Conservation (phyloP, 92 coral and sea anemone species). For the Muricea muricata region DNA sequence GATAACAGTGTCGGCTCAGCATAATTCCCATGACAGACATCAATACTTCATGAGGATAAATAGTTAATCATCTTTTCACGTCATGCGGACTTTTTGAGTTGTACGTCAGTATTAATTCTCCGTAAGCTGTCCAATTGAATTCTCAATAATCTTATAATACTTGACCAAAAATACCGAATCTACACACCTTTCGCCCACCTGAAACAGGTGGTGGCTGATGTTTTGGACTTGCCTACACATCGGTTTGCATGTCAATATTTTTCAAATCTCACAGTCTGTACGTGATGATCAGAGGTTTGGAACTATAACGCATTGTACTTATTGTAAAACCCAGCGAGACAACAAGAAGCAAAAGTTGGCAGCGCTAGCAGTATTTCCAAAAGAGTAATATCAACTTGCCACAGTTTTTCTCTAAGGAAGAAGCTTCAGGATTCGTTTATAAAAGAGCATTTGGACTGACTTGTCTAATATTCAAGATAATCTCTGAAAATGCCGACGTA, state of each 20-base stretch:
- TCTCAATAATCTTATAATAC: not conserved
- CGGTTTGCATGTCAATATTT: not conserved
- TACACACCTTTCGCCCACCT: slow-evolving; percentile 14
- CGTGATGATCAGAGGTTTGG: no score
- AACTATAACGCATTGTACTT: no score
- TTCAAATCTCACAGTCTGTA: not conserved
- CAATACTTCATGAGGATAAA: slow-evolving; percentile 10
- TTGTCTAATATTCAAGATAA: no score
- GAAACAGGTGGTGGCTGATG: slow-evolving; percentile 10
- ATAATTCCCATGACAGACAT: slow-evolving; percentile 4
- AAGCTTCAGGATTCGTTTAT: no score
- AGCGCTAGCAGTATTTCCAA: no score
- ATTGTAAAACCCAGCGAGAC: no score
- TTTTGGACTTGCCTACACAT: slow-evolving; percentile 27
- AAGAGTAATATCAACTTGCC: no score
- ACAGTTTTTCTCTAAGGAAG: no score
- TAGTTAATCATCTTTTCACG: not conserved
- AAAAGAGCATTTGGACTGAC: no score
- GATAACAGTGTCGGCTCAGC: no score
- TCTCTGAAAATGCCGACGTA: slow-evolving; percentile 20
- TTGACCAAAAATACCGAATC: not conserved
- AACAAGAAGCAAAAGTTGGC: no score
- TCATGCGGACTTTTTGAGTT: not conserved
- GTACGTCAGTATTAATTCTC: not conserved
- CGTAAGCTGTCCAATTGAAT: slow-evolving; percentile 16